Conservation (phyloP, 2,797 vertebrate genomes). For the Helarctos malayanus region DNA sequence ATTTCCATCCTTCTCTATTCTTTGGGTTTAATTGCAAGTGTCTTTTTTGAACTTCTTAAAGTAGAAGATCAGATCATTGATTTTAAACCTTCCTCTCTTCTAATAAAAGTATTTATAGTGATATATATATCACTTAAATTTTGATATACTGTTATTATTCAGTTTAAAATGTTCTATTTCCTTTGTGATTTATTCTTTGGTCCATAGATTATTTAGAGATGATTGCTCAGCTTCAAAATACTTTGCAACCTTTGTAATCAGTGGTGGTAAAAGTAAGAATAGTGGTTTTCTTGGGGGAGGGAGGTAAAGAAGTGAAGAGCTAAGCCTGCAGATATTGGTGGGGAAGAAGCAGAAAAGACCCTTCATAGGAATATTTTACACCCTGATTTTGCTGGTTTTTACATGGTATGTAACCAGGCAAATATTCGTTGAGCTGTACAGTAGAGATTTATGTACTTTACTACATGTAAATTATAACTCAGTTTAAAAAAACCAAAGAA, state of each 20-base stretch:
- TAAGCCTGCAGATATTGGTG: neutral
- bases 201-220: neutral
- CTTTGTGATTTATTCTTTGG: constrained; percentile 20
- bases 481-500: neutral
- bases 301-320: neutral
- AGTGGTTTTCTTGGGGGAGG: neutral
- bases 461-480: constrained; percentile 31
- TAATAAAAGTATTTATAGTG: neutral
- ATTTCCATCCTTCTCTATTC: neutral
- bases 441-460: neutral
- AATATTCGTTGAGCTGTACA: neutral
- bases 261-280: neutral
- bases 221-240: neutral
- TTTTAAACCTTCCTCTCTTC: neutral
- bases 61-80: neutral
- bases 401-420: neutral
- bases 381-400: neutral
- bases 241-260: neutral
- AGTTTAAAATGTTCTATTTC: constrained; percentile 16
- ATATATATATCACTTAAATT: neutral
- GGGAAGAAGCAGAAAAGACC: neutral
- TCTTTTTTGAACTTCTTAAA: neutral
- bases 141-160: neutral
- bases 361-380: neutral
- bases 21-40: neutral